Evolutionary conservation across 2,888 invertebrate genomes (phyloP), one percentile per base, ranked within the genome.

Genomic region (Halictus ligatus): DNA sequence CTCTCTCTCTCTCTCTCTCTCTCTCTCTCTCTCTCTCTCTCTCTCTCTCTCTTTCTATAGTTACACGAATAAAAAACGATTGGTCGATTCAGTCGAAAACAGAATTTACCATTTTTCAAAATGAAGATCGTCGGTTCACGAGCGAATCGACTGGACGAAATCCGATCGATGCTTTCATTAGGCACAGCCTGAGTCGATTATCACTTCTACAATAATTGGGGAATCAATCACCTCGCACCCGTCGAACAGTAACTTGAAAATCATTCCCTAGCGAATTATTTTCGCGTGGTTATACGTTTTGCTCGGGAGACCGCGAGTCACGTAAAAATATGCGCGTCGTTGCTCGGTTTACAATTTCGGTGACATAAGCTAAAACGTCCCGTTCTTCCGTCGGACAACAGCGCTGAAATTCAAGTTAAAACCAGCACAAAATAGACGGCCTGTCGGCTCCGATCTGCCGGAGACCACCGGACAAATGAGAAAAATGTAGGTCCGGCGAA

Each of bases 61-160:
- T n/a, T 8, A 43, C 46, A n/a, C n/a, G 35, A 58, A 18, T 46
- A 50, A 40, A 13, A 13, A 15, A 54, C 5, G 15, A 15, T 60
- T 85, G 69, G 64, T 85, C 71, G 54, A 75, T 60, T 81, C 72
- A 75, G 46, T 86, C 67, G 50, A 84, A 25, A 60, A 60, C 25
- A 15, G 54, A 54, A 54, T 18, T 50, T 18, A 50, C 50, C 18
- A 18, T 50, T 50, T 18, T 1, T 58, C n/a, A 77, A 80, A 10
- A 71, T 0, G n/a, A 48, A 40, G 25, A 15, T 25, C 29, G 5
- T 18, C 64, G 13, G 21, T 58, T 79, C 76, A 71, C 60, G 74
- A 84, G 15, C 79, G 75, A 77, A 85, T 60, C 80, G 73, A 80
- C 43, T 54, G 54, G 21, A n/a, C 54, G 74, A 75, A 21, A 50